These are phyloP conservation scores for Chaenocephalus aceratus DNA, from an alignment of 2,113 vertebrate genomes.

Conservation along the genomic window DNA sequence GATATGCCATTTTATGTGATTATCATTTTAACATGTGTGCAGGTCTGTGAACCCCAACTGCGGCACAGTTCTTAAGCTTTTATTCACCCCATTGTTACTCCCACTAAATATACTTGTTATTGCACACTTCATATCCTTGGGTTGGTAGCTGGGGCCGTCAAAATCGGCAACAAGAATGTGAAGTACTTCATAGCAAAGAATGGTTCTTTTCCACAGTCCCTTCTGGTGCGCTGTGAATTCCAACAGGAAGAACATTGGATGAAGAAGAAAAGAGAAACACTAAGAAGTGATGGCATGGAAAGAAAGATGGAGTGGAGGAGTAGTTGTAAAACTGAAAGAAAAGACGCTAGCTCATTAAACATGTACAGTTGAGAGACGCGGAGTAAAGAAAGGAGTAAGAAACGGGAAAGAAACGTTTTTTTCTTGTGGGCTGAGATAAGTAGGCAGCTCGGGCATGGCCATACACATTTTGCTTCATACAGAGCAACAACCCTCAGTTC, in stretches of 20 bases:
- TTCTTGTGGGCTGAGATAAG: slow-evolving; percentile 34
- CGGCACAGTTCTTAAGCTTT: slow-evolving; percentile 47
- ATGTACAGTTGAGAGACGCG: slow-evolving; percentile 60
- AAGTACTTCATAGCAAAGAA: slow-evolving; percentile 53
- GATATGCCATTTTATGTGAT: slow-evolving; percentile 62
- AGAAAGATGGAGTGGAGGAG: slow-evolving; percentile 40
- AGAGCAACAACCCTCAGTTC: slow-evolving; percentile 52
- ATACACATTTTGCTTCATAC: slow-evolving; percentile 46
- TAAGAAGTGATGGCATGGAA: slow-evolving; percentile 46
- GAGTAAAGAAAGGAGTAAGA: slow-evolving; percentile 47
- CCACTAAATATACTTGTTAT: slow-evolving; percentile 37
- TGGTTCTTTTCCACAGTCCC: slow-evolving; percentile 59
- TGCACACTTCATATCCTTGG: slow-evolving; percentile 59
- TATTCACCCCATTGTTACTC: slow-evolving; percentile 67
- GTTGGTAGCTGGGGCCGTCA: slow-evolving; percentile 45
- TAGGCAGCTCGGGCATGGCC: slow-evolving; percentile 33
- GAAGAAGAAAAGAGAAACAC: slow-evolving; percentile 48
- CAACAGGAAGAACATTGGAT: slow-evolving; percentile 61
- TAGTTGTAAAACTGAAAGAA: slow-evolving; percentile 42
- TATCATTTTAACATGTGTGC: slow-evolving; percentile 50
- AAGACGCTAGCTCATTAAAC: slow-evolving; percentile 73
- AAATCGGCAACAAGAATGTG: slow-evolving; percentile 52
- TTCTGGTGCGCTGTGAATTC: slow-evolving; percentile 56
- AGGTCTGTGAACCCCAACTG: slow-evolving; percentile 14
- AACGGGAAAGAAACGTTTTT: slow-evolving; percentile 34